Percentiles rank a stretch among this genome's conserved stretches.
phyloP scores from a whole-genome alignment of 2,888 invertebrate species.

The Notodonta ziczac region DNA sequence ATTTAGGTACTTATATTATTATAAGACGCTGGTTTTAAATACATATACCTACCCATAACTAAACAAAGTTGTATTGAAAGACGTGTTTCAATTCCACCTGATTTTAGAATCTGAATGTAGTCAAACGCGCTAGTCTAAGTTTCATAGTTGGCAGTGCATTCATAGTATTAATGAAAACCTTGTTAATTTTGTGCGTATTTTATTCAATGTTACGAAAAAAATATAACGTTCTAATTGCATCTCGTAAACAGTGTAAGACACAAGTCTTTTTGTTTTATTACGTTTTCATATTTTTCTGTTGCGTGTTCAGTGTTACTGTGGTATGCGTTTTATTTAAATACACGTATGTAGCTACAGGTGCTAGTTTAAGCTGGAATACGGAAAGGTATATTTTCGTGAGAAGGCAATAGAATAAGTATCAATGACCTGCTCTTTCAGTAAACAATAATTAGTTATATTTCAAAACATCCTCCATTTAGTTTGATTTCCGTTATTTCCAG shows the following conservation, averaged over 20 bases:
- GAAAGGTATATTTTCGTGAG: too few relatives aligned
- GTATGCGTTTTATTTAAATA: not conserved
- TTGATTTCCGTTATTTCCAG: conserved; percentile 50
- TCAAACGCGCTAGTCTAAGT: not conserved
- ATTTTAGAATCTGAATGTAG: not conserved
- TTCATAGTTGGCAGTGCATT: not conserved
- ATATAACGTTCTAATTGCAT: not conserved
- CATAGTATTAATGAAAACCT: not conserved
- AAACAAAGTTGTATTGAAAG: not conserved
- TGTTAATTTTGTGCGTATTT: not conserved
- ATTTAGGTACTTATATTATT: too few relatives aligned
- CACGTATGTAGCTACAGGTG: too few relatives aligned
- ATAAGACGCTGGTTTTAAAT: too few relatives aligned
- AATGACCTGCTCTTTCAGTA: too few relatives aligned
- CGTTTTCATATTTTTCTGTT: not conserved
- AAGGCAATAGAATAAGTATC: too few relatives aligned
- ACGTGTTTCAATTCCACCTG: not conserved
- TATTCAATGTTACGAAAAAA: conserved; percentile 1
- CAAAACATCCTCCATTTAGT: too few relatives aligned
- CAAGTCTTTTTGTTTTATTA: not conserved
- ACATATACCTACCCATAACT: too few relatives aligned
- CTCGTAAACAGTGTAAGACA: not conserved
- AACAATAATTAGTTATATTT: too few relatives aligned
- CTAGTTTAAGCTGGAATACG: too few relatives aligned
- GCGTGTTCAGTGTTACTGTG: not conserved